A percentile compares a stretch with the other conserved stretches of the same genome.
Conservation (phyloP, 1,140 invertebrate genomes). For the Hyles euphorbiae region DNA sequence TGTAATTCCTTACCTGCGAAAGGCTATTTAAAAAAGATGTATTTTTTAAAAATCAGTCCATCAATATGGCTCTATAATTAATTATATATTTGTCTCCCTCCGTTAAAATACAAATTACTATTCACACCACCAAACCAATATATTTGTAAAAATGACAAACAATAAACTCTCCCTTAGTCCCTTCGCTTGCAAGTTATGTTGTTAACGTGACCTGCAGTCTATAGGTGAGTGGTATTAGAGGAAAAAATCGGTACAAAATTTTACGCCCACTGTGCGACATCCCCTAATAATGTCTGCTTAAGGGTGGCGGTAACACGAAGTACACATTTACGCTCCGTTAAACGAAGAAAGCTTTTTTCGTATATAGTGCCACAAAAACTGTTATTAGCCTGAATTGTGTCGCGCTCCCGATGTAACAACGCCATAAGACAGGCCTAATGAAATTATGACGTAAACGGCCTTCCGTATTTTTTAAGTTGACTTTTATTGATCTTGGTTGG, state of each 20-base stretch:
- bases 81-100: no score
- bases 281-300: conserved; percentile 73
- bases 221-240: conserved; percentile 54
- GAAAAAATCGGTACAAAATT: conserved; percentile 72
- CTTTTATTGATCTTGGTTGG: no score
- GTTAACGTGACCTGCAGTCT: conserved; percentile 49
- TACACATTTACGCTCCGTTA: conserved; percentile 73
- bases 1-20: no score
- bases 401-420: conserved; percentile 6
- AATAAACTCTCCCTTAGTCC: not conserved
- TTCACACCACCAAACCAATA: no score
- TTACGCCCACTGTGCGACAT: conserved; percentile 60
- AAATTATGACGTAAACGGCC: no score
- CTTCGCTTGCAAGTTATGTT: conserved; percentile 19
- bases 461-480: no score
- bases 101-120: no score
- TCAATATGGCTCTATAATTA: no score
- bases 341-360: conserved; percentile 74
- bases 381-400: conserved; percentile 71
- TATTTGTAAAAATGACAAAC: not conserved
- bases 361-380: conserved; percentile 74
- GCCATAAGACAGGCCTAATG: no score
- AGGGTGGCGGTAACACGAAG: conserved; percentile 67
- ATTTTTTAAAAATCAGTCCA: no score
- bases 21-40: no score